A percentile compares a stretch with the other conserved stretches of the same genome.
These are phyloP conservation scores for Sinohyriopsis cumingii DNA, from an alignment of 2,888 invertebrate species.

Conservation along the genomic window DNA sequence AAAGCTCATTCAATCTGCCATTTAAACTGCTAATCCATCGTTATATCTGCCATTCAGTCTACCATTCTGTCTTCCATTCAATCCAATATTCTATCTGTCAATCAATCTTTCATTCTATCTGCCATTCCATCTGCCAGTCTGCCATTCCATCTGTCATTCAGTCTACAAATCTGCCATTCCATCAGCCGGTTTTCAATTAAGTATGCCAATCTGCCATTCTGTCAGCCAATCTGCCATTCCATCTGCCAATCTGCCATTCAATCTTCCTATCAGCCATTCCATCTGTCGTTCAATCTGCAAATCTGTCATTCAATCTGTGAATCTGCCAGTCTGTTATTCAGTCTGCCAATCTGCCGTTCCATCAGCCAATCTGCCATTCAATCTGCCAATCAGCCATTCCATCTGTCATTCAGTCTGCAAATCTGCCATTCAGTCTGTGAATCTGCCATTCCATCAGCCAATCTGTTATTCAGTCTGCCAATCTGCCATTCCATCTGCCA, in stretches of 20 bases:
- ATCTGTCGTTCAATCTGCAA: neutral
- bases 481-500: neutral
- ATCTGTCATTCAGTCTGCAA: neutral
- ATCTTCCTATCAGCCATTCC: neutral
- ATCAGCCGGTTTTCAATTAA: neutral
- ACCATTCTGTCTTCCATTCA: neutral
- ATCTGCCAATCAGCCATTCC: neutral
- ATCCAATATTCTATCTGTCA: neutral
- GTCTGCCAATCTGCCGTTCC: neutral
- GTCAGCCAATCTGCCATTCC: neutral
- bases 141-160: neutral
- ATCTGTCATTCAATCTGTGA: neutral
- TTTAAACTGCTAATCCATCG: neutral
- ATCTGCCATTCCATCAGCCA: neutral
- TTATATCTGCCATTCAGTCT: neutral
- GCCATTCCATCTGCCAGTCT: neutral
- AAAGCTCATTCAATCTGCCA: constrained; percentile 5
- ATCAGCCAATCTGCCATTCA: constrained; percentile 5
- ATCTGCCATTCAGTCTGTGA: neutral
- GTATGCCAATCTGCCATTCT: neutral
- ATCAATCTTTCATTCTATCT: neutral
- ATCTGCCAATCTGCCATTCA: constrained; percentile 6
- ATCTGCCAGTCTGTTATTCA: neutral
- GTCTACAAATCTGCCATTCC: neutral
- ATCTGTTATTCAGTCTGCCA: neutral